phyloP scores from a whole-genome alignment of 2,888 invertebrate genomes.

The Synanthedon vespiformis region DNA sequence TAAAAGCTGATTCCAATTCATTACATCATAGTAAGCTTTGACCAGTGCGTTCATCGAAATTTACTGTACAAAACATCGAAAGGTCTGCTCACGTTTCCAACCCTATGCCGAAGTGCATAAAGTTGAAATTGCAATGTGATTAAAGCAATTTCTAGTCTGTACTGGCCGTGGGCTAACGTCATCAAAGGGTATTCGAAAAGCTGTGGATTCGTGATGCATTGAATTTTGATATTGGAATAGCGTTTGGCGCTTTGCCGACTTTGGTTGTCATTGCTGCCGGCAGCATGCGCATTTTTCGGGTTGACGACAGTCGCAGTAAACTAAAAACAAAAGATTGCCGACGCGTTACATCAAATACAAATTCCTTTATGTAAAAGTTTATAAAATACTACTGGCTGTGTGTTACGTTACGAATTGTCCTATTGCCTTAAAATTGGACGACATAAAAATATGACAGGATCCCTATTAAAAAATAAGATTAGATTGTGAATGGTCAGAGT shows the following conservation, averaged over 20 bases:
- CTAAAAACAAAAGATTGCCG: too few species aligned
- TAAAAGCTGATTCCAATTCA: neutral
- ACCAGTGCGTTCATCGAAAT: neutral
- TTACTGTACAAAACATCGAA: neutral
- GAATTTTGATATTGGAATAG: neutral
- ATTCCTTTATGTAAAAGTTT: too few species aligned
- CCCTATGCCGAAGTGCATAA: neutral
- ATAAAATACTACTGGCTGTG: too few species aligned
- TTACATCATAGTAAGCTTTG: neutral
- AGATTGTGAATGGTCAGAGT: too few species aligned
- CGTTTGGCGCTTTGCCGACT: neutral
- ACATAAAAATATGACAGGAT: too few species aligned
- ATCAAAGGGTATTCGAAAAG: constrained; percentile 8
- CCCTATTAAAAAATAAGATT: too few species aligned
- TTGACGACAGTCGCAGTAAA: neutral
- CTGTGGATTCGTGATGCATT: neutral
- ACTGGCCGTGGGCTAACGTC: constrained; percentile 7
- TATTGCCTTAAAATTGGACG: too few species aligned
- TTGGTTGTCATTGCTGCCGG: neutral
- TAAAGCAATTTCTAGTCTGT: constrained; percentile 1
- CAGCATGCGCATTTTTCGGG: neutral
- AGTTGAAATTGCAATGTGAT: neutral
- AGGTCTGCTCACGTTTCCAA: neutral
- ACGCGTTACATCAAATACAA: too few species aligned
- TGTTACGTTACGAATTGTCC: too few species aligned